Evolutionary conservation across 1,140 invertebrate genomes (phyloP), one percentile per base, ranked within the genome.

Genomic region (Babylonia areolata): DNA sequence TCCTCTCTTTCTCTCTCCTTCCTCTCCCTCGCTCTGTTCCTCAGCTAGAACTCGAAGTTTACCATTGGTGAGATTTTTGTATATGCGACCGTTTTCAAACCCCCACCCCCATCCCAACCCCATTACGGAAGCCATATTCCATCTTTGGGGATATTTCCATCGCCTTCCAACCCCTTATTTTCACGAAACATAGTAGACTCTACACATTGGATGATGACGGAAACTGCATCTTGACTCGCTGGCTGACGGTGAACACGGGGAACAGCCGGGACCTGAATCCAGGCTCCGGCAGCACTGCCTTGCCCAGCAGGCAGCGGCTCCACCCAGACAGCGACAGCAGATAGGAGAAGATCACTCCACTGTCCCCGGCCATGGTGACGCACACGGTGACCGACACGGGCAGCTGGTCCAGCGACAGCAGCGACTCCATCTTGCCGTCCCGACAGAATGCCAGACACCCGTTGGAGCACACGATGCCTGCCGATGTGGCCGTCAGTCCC

Each of bases 161-260:
- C 6, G 6, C 46, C 46, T 51, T 20, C 46, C 46, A 51, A 6
- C 46, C 9, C 46, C 46, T 6, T 11, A 51, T 51, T 51, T 20
- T 51, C 46, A 6, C 46, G 9, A 69, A 20, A 9, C 9, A 79
- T n/a, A n/a, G n/a, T n/a, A n/a, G n/a, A n/a, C n/a, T n/a, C n/a
- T 42, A 87, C 35, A 87, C 84, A 40, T 46, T 71, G 33, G 86
- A 87, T 9, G 58, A 71, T 5, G 88, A 90, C 37, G 92, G 91
- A 83, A 93, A 92, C 71, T 91, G 91, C 87, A 93, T 89, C 87
- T 93, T 93, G 1, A 93, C 92, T 75, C 91, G 87, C 39, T 93
- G 92, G 83, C 92, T 93, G 37, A 93, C 92, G 54, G 93, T 93
- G 88, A 93, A 93, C n/a, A 93, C 93, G 39, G 93, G 93, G 83